phyloP scores from a whole-genome alignment of 1,140 invertebrate genomes.

The Thaumatotibia leucotreta region DNA sequence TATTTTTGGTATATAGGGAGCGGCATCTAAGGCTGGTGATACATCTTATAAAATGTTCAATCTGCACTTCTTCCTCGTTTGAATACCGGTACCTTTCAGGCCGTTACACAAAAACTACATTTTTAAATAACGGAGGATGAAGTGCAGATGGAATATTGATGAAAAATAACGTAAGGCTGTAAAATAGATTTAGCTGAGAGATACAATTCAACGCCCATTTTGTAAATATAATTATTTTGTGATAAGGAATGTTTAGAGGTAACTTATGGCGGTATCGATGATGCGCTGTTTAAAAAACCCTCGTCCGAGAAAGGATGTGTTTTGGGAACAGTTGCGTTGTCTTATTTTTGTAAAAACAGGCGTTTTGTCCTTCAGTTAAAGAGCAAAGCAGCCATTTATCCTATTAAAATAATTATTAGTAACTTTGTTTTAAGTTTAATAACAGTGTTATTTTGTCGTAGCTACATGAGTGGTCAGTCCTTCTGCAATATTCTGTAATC shows the following conservation, averaged over 20 bases:
- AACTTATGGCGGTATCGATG: neutral
- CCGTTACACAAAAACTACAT: neutral
- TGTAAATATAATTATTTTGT: conserved; percentile 22
- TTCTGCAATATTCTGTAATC: neutral
- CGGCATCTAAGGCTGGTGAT: conserved; percentile 67
- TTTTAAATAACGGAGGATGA: neutral
- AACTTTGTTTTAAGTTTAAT: conserved; percentile 43
- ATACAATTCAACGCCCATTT: conserved; percentile 54
- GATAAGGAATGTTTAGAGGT: conserved; percentile 1
- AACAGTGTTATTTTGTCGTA: conserved; percentile 48
- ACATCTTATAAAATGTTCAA: conserved; percentile 44
- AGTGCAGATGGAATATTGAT: neutral
- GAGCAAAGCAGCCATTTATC: neutral
- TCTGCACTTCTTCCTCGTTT: neutral
- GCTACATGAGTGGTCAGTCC: neutral
- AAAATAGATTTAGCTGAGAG: conserved; percentile 60
- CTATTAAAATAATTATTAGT: neutral
- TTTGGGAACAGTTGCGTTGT: neutral
- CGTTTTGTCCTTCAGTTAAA: neutral
- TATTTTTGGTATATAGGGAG: conserved; percentile 46
- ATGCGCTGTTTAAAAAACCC: neutral
- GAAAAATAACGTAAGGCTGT: conserved; percentile 53
- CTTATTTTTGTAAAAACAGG: neutral
- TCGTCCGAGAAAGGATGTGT: neutral
- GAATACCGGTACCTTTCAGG: neutral